Evolutionary conservation across 1,140 invertebrate genomes (phyloP).

Genomic region (Homalodisca vitripennis): DNA sequence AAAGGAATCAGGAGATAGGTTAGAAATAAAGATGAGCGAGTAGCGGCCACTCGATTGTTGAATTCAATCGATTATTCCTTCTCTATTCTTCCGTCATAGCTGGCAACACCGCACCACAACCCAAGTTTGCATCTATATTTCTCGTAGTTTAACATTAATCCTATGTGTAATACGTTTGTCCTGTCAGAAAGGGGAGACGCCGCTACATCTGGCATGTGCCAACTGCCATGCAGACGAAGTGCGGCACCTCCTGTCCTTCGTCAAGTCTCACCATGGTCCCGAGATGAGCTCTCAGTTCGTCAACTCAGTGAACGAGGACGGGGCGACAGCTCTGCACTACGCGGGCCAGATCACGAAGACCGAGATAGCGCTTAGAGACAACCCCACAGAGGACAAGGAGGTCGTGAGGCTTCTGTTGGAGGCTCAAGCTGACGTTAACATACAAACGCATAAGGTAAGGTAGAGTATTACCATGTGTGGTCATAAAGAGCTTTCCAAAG

Average conservation of each 20-base stretch:
- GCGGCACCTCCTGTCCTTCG: slow-evolving; percentile 78
- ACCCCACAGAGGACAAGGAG: slow-evolving; percentile 82
- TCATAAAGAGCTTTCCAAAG: too few relatives aligned
- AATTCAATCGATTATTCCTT: too few relatives aligned
- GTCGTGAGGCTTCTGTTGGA: slow-evolving; percentile 86
- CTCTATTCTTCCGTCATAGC: too few relatives aligned
- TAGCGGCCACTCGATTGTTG: too few relatives aligned
- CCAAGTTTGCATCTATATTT: too few relatives aligned
- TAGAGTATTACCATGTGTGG: too few relatives aligned
- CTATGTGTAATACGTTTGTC: too few relatives aligned
- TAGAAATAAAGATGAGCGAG: too few relatives aligned
- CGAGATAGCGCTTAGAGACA: slow-evolving; percentile 67
- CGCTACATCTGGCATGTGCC: slow-evolving; percentile 85
- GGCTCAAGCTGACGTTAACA: slow-evolving; percentile 83
- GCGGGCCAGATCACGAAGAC: slow-evolving; percentile 70
- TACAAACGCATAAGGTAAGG: slow-evolving; percentile 71
- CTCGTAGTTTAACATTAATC: too few relatives aligned
- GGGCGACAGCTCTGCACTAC: slow-evolving; percentile 92
- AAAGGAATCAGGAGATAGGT: too few relatives aligned
- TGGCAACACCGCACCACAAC: too few relatives aligned
- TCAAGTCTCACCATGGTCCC: slow-evolving; percentile 69
- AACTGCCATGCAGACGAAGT: slow-evolving; percentile 86
- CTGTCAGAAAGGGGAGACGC: slow-evolving; percentile 94
- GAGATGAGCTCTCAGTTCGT: slow-evolving; percentile 72
- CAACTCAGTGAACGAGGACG: slow-evolving; percentile 83